Evolutionary conservation across 2,797 vertebrate genomes (phyloP).

Genomic region (Triplophysa bombifrons): DNA sequence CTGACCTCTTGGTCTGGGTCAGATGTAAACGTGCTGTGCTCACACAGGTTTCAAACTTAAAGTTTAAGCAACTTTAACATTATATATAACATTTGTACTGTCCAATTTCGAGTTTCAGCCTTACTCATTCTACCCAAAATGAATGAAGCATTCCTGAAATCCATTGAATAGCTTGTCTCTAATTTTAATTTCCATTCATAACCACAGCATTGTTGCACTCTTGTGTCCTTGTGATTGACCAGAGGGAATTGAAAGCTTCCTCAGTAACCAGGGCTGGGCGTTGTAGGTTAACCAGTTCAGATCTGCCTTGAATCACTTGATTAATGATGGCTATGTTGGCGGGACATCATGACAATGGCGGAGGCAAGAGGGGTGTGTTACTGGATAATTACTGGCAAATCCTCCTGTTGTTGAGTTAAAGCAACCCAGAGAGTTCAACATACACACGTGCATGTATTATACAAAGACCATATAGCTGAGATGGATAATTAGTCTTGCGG

Average conservation of each 20-base stretch:
- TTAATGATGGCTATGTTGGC: conserved; percentile 72
- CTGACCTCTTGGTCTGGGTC: conserved; percentile 56
- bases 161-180: conserved; percentile 56
- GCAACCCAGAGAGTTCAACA: conserved; percentile 52
- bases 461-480: conserved; percentile 47
- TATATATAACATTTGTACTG: background rate
- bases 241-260: conserved; percentile 76
- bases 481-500: conserved; percentile 58
- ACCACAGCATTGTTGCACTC: conserved; percentile 63
- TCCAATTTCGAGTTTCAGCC: conserved; percentile 1
- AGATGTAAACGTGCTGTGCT: conserved; percentile 2
- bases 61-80: background rate
- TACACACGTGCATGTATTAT: conserved; percentile 51
- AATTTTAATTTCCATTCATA: conserved; percentile 57
- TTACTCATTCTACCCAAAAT: conserved; percentile 16
- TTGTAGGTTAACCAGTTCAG: conserved; percentile 71
- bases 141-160: conserved; percentile 22
- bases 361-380: conserved; percentile 60
- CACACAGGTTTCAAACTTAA: background rate
- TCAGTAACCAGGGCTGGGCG: conserved; percentile 66
- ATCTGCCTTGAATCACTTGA: conserved; percentile 70
- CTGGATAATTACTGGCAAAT: conserved; percentile 58
- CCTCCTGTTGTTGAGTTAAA: conserved; percentile 51
- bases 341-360: conserved; percentile 67
- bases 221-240: conserved; percentile 69